phyloP scores from a whole-genome alignment of 2,888 invertebrate species.

The Dryadula phaetusa region DNA sequence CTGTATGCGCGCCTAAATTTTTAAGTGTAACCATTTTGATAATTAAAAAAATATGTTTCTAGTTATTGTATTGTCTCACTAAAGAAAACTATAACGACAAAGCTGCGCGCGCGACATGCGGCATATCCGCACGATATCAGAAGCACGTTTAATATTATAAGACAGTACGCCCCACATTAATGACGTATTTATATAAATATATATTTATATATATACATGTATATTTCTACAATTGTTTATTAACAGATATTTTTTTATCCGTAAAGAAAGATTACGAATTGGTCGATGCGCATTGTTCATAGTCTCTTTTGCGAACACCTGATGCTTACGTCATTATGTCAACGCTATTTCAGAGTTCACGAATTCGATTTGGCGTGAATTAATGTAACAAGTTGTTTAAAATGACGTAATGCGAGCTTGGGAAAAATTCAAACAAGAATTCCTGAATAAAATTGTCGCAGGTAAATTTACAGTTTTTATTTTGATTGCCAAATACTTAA shows the following conservation, averaged over 20 bases:
- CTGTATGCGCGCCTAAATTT: slow-evolving; percentile 39
- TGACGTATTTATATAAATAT: slow-evolving; percentile 29
- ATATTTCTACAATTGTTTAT: slow-evolving; percentile 42
- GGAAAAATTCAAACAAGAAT: too few relatives aligned
- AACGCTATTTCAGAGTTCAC: background rate
- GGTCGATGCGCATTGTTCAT: background rate
- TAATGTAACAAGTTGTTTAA: too few relatives aligned
- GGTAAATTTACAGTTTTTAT: too few relatives aligned
- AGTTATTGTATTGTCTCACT: slow-evolving; percentile 11
- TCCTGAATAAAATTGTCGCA: too few relatives aligned
- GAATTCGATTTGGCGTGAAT: background rate
- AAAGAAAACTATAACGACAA: slow-evolving; percentile 1
- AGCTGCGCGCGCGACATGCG: slow-evolving; percentile 39
- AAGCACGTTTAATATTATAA: slow-evolving; percentile 29
- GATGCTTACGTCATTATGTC: background rate
- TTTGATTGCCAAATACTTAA: too few relatives aligned
- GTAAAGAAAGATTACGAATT: slow-evolving; percentile 32
- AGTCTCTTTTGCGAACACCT: background rate
- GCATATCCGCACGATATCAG: slow-evolving; percentile 37
- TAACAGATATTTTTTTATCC: slow-evolving; percentile 43
- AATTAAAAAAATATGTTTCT: slow-evolving; percentile 8
- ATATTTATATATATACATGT: too few relatives aligned
- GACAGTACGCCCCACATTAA: slow-evolving; percentile 39
- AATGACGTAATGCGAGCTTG: too few relatives aligned
- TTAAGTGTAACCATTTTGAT: slow-evolving; percentile 39